Base-by-base conservation (phyloP, 2,888 invertebrate genomes). In the Acanthococcus lagerstroemiae region DNA sequence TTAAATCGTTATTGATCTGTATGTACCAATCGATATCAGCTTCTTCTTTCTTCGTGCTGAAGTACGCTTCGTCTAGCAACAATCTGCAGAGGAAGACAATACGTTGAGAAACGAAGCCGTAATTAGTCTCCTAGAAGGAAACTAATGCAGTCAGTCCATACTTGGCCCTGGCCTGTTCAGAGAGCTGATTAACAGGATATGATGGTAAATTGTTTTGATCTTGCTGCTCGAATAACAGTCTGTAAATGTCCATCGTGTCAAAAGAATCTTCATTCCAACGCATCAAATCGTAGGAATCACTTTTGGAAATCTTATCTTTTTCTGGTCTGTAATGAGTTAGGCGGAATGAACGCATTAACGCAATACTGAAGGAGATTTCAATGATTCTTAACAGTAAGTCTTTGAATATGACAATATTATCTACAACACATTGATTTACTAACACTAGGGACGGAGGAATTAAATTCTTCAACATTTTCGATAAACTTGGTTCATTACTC, bases 21-120 rank as follows among this genome's bases (percentile, higher is more conserved):
- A 87, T 81, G 71, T 87, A 85, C 56, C 77, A 75, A 69, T 81
- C 79, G 0, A 87, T 84, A 75, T 87, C 86, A 55, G 76, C 76
- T 69, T 77, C 79, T 78, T 88, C 88, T 58, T 75, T 74, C 44
- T 84, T 82, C 1, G 83, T 80, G 1, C 81, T 83, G 77, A 88
- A 88, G 76, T 88, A 88, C 65, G 78, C 74, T 50, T 74, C 74
- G 69, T 78, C 76, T 66, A 71, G 67, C 37, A 72, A 71, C 67
- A 61, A 66, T 67, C 70, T 72, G 45, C n/a, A 63, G n/a, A 37
- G 3, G 37, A 9, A 37, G n/a, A n/a, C 1, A n/a, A 1, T 37
- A 3, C 37, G n/a, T 9, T 37, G 3, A 67, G 54, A 5, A 45
- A 65, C 22, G 6, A 22, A 4, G 21, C 4, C 21, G 21, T 24